Base-by-base conservation (phyloP, 2,113 vertebrate genomes). In the Etheostoma cragini region DNA sequence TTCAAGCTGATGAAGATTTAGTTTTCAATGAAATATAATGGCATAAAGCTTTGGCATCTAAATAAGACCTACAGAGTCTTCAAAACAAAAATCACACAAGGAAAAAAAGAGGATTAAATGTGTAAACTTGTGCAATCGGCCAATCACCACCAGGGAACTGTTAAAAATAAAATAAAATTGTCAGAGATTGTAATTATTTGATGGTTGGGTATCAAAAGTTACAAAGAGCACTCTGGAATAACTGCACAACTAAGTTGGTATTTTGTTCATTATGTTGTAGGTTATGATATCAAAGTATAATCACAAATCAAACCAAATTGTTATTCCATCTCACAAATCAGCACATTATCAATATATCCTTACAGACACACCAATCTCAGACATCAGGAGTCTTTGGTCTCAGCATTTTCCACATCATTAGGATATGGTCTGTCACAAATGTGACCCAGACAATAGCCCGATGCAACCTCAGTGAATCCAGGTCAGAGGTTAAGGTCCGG, bases 401-500 rank as follows among this genome's bases (percentile, higher is more conserved):
- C 87, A 87, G 72, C 78, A 74, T 78, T 90, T 90, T 89, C 78
- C 85, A 80, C 67, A 81, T 73, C 17, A 66, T 46, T 62, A n/a
- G 72, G 68, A 83, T 70, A 80, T 57, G 26, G 22, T 78, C 45
- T 67, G 53, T 80, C 62, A 74, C 72, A 73, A 76, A 76, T 73
- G 70, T 87, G 88, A 89, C 87, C 86, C 80, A 88, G 77, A 90
- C 87, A 87, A 91, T 79, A 83, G 71, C 47, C 63, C 52, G 24
- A 85, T 26, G 38, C 60, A 54, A 76, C 81, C 70, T 73, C 65
- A 52, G 52, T 81, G 56, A 63, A 83, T 83, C 68, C 60, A 81
- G 82, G 86, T 88, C 87, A 90, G 62, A 87, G 91, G 90, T 90
- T 65, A 82, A 24, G 61, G 76, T 81, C 66, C 38, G 22, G 88